phyloP scores from a whole-genome alignment of 2,888 invertebrate species.

The Luffia ferchaultella region DNA sequence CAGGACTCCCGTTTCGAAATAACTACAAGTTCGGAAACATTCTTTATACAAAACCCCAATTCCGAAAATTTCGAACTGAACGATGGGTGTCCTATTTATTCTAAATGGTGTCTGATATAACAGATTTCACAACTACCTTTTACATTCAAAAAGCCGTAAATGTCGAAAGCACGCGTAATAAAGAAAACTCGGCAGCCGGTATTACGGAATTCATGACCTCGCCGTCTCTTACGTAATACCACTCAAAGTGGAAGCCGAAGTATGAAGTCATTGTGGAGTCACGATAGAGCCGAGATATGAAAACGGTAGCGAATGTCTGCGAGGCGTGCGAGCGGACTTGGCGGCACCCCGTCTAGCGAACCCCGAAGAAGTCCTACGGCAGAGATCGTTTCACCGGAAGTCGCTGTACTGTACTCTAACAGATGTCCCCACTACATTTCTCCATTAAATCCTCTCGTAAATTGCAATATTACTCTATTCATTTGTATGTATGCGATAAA shows the following conservation, averaged over 20 bases:
- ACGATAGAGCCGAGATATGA: slow-evolving; percentile 16
- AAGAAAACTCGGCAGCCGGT: slow-evolving; percentile 24
- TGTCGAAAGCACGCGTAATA: slow-evolving; percentile 24
- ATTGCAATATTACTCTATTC: too few relatives aligned
- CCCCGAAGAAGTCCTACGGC: too few relatives aligned
- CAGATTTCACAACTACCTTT: background rate
- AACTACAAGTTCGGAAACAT: background rate
- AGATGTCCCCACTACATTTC: too few relatives aligned
- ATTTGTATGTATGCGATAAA: too few relatives aligned
- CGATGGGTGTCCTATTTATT: background rate
- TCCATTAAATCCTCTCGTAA: too few relatives aligned
- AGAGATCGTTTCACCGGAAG: too few relatives aligned
- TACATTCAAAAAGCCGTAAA: slow-evolving; percentile 18
- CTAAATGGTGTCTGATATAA: too few relatives aligned
- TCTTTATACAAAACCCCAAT: background rate
- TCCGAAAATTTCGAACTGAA: background rate
- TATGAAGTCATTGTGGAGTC: slow-evolving; percentile 34
- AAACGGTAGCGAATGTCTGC: too few relatives aligned
- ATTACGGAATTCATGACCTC: slow-evolving; percentile 30
- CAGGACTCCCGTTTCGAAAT: background rate
- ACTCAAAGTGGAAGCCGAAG: slow-evolving; percentile 33
- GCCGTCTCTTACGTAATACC: slow-evolving; percentile 30
- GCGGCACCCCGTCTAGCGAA: too few relatives aligned
- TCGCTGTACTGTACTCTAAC: too few relatives aligned
- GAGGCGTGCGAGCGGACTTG: background rate